Evolutionary conservation across 35 echinoderm and acorn worm genomes (phyloP), one percentile per base, ranked within the genome.

Genomic region (Anneissia japonica): DNA sequence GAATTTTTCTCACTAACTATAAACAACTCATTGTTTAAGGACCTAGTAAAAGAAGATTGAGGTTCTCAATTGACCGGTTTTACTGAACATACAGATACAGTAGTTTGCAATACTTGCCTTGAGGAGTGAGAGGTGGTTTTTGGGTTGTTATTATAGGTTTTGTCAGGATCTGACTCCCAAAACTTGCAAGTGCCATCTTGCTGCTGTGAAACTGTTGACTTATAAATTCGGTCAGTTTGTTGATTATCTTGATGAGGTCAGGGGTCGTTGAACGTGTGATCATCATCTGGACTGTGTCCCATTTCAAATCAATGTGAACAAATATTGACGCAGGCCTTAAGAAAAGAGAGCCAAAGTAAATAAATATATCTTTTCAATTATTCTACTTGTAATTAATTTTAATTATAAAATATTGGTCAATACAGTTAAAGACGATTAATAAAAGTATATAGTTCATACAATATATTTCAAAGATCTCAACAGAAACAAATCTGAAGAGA

Each of bases 201-300:
- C 92, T 94, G 82, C 88, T 94, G 74, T 88, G 38, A 39, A 98
- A 85, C 80, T 98, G 95, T 82, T 98, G 95, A 35, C 84, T 91
- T 64, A 98, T 90, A 76, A 98, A 98, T 86, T 98, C 95, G 86
- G 93, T 92, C 16, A 98, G 77, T 3, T 92, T 89, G 29, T 74
- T 84, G 6, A 82, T 79, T 33, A 87, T 91, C 74, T 91, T 92
- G 45, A 98, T 81, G 26, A 98, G 82, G 78, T 94, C 95, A 31
- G 95, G 95, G 77, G 95, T 94, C 33, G 91, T 98, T 36, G 91
- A 91, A 7, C 91, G 82, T 31, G 84, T 94, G 38, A 98, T 86
- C 46, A 98, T 91, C 55, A 98, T 89, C 77, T 98, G 95, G 28
- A 98, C 43, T 34, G 82, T 83, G 46, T 94, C 95, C 95, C 95